Conservation (phyloP, 2,113 vertebrate genomes). For the Myanophis thanlyinensis region DNA sequence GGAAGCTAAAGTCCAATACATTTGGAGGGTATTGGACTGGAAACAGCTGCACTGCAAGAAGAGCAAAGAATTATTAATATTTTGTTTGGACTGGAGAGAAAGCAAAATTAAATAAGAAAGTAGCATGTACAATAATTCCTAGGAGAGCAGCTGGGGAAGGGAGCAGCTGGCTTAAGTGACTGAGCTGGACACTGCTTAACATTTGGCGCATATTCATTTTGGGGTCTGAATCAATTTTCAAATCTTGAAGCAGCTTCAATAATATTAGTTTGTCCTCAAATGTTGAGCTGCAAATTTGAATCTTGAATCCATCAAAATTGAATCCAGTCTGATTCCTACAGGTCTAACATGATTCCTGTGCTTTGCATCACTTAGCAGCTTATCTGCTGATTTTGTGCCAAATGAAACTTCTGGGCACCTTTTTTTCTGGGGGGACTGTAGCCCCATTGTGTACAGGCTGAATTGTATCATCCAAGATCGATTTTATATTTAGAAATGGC, state of each 20-base stretch:
- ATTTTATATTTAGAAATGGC: neutral
- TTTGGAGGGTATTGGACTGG: neutral
- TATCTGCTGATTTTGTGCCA: neutral
- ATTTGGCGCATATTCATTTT: neutral
- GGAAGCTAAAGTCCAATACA: neutral
- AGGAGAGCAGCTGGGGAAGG: neutral
- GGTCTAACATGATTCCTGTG: neutral
- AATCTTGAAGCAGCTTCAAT: neutral
- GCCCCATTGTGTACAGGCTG: neutral
- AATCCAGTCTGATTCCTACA: neutral
- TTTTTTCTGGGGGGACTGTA: neutral
- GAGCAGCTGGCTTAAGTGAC: neutral
- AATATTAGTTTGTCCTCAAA: neutral
- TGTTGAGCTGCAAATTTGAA: neutral
- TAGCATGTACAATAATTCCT: neutral
- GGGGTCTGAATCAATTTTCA: neutral
- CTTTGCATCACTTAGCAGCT: neutral
- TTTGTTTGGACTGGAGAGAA: neutral
- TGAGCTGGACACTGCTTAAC: neutral
- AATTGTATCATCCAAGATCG: neutral
- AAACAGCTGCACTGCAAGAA: neutral
- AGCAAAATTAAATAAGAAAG: neutral
- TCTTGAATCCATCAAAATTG: neutral
- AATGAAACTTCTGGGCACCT: neutral
- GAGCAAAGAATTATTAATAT: neutral